A percentile compares a stretch with the other conserved stretches of the same genome.
Evolutionary conservation across 2,888 invertebrate genomes (phyloP).

Genomic region (Lissocephala sabroskyi): DNA sequence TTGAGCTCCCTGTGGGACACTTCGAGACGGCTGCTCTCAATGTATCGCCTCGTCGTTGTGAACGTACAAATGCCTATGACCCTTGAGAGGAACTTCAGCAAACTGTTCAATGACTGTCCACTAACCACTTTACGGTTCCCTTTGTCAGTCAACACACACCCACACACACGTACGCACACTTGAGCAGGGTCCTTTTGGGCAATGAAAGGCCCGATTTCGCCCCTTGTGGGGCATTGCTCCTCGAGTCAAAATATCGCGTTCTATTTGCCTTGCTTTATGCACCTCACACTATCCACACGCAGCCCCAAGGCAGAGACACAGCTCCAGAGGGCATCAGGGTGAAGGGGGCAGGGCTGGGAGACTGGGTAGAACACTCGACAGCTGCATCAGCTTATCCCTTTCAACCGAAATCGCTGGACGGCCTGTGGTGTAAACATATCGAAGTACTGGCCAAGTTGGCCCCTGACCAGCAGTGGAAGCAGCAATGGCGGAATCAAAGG

Average conservation of each 20-base stretch:
- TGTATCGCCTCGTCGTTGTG: slow-evolving; percentile 26
- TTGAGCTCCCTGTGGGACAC: too few species aligned
- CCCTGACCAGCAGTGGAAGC: too few species aligned
- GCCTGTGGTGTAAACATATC: slow-evolving; percentile 8
- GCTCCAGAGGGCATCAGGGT: background rate
- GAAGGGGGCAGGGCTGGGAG: background rate
- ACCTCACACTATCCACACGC: slow-evolving; percentile 21
- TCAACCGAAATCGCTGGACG: slow-evolving; percentile 28
- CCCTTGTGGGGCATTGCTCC: slow-evolving; percentile 15
- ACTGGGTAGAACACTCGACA: background rate
- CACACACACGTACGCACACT: slow-evolving; percentile 8
- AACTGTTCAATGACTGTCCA: slow-evolving; percentile 50
- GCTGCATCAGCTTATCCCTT: slow-evolving; percentile 10
- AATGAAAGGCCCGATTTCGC: background rate
- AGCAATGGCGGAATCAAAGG: too few species aligned
- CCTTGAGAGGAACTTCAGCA: slow-evolving; percentile 26
- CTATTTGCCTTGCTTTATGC: slow-evolving; percentile 42
- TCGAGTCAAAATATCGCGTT: slow-evolving; percentile 46
- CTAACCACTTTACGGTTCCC: slow-evolving; percentile 49
- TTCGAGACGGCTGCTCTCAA: too few species aligned
- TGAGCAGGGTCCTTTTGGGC: slow-evolving; percentile 15
- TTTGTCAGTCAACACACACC: slow-evolving; percentile 52
- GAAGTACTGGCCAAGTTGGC: too few species aligned
- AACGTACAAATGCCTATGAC: slow-evolving; percentile 23
- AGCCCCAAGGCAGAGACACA: background rate